Evolutionary conservation across 2,113 vertebrate species (phyloP).

Genomic region (Silurus asotus): DNA sequence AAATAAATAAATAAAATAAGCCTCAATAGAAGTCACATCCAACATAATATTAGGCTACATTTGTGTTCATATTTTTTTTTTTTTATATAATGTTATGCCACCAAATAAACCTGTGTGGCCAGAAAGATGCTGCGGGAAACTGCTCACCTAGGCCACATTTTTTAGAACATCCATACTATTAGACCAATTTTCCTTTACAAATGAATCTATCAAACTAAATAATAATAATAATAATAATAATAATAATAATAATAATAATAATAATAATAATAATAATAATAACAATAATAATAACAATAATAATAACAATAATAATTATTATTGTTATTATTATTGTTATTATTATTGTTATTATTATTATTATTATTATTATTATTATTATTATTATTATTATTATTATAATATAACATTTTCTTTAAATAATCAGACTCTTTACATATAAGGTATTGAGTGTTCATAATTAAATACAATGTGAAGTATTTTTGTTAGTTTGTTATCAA

Average conservation of each 20-base stretch:
- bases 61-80: too few species aligned
- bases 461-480: too few species aligned
- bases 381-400: too few species aligned
- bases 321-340: too few species aligned
- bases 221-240: not conserved
- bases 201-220: not conserved
- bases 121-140: not conserved
- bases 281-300: too few species aligned
- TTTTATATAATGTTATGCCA: not conserved
- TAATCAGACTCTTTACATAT: not conserved
- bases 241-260: too few species aligned
- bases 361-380: too few species aligned
- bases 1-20: not conserved
- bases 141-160: not conserved
- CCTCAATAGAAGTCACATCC: not conserved
- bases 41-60: not conserved
- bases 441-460: too few species aligned
- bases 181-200: not conserved
- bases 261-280: too few species aligned
- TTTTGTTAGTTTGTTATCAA: too few species aligned
- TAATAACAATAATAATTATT: too few species aligned
- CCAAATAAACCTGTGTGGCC: not conserved
- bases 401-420: not conserved
- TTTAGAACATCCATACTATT: not conserved
- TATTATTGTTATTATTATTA: too few species aligned